Base-by-base conservation (phyloP, 37 sponge, comb jelly and placozoan species). In the Dysidea cf. avara region DNA sequence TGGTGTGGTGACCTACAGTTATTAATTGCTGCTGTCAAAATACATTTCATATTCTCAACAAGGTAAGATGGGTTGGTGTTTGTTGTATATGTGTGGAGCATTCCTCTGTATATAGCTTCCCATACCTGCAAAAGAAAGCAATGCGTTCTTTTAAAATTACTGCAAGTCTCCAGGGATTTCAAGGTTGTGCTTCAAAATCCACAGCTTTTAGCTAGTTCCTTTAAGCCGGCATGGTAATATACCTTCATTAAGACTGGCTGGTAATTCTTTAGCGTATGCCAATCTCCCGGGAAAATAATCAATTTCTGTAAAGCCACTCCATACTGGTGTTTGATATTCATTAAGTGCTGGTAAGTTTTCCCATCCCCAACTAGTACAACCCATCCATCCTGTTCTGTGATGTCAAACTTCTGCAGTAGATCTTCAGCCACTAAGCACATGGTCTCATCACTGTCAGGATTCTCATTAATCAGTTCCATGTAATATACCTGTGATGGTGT, bases 391-490 rank as follows among this genome's bases (percentile, higher is more conserved):
- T 55, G 73, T 30, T 55, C 3, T 6, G 14, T 6, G 1, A 5
- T 24, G 4, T 21, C 28, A 4, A 39, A 68, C 7, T 14, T 29
- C 2, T 71, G 32, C 7, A 53, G 29, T 4, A 71, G 56, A 18
- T 39, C 33, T 9, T 71, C 56, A 31, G 38, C 6, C 31, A 71
- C 35, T 18, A 52, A 52, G 16, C 24, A 39, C 63, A 74, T 61
- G 9, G 75, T 74, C 0, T 74, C 75, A 60, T 39, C 51, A 25
- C 36, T 53, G 50, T 74, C 75, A 2, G 75, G 48, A 74, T 61
- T 39, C 39, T 59, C 51, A 39, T 74, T 48, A 20, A 74, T 46
- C 13, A 61, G 52, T 39, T 61, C 75, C 52, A 74, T 49, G 64
- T 74, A 74, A 35, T 50, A 31, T 6, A 63, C 63, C 2, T 71